Evolutionary conservation across 2,888 invertebrate genomes (phyloP).

Genomic region (Rhingia campestris): DNA sequence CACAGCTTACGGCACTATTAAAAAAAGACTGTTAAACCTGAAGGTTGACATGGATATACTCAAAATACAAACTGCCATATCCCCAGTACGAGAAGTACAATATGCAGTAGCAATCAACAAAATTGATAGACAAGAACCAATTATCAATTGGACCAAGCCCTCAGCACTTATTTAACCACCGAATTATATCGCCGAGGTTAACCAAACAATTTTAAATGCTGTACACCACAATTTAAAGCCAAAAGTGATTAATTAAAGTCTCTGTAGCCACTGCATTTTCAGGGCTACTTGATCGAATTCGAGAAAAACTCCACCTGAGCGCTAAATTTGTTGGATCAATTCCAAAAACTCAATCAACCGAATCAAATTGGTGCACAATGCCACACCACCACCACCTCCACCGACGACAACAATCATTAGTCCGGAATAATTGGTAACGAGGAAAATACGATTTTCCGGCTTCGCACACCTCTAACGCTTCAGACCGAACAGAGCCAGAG

Average conservation of each 20-base stretch:
- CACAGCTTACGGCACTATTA: too few relatives aligned
- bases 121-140: conserved; percentile 43
- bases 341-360: conserved; percentile 71
- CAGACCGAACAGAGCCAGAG: not conserved
- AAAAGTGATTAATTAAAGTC: conserved; percentile 58
- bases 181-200: conserved; percentile 45
- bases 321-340: conserved; percentile 49
- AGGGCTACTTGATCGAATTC: conserved; percentile 23
- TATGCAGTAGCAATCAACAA: conserved; percentile 1
- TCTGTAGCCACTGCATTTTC: conserved; percentile 1
- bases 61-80: too few relatives aligned
- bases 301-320: conserved; percentile 57
- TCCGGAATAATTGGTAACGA: conserved; percentile 68
- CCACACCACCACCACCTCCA: conserved; percentile 14
- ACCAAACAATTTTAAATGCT: conserved; percentile 44
- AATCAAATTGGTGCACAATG: conserved; percentile 62
- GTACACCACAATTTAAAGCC: conserved; percentile 12
- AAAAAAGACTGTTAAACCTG: too few relatives aligned
- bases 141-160: conserved; percentile 31
- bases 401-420: conserved; percentile 43
- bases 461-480: conserved; percentile 3
- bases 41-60: too few relatives aligned
- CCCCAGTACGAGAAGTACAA: too few relatives aligned
- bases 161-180: conserved; percentile 26
- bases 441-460: conserved; percentile 51